Conservation (phyloP, 1,140 invertebrate genomes). For the Macrosteles quadrilineatus region DNA sequence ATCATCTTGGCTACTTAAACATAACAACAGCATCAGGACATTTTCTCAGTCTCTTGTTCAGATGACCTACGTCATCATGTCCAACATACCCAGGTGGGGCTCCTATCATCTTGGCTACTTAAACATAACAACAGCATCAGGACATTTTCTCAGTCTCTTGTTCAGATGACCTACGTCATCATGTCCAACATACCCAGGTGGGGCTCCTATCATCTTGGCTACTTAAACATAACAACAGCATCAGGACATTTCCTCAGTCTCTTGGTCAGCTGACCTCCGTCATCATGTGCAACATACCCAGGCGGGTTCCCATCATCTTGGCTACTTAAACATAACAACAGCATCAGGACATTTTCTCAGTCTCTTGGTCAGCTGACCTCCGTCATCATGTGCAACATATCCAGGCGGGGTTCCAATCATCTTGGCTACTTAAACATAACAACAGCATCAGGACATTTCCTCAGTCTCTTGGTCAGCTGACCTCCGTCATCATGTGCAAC, state of each 20-base stretch:
- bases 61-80: slow-evolving; percentile 90
- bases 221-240: no score
- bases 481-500: slow-evolving; percentile 94
- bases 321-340: no score
- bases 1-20: slow-evolving; percentile 83
- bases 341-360: no score
- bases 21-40: slow-evolving; percentile 78
- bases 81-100: slow-evolving; percentile 93
- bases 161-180: slow-evolving; percentile 93
- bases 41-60: slow-evolving; percentile 79
- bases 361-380: no score
- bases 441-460: slow-evolving; percentile 71
- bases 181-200: slow-evolving; percentile 92
- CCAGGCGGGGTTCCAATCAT: no score
- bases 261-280: no score
- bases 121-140: slow-evolving; percentile 73
- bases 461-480: slow-evolving; percentile 83
- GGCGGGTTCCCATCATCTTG: no score
- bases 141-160: slow-evolving; percentile 72
- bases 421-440: no score
- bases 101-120: slow-evolving; percentile 89
- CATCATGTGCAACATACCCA: no score
- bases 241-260: no score
- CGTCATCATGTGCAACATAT: no score
- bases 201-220: slow-evolving; percentile 90